Evolutionary conservation across 2,888 invertebrate genomes (phyloP), one percentile per base, ranked within the genome.

Genomic region (Synergus laeviventris): DNA sequence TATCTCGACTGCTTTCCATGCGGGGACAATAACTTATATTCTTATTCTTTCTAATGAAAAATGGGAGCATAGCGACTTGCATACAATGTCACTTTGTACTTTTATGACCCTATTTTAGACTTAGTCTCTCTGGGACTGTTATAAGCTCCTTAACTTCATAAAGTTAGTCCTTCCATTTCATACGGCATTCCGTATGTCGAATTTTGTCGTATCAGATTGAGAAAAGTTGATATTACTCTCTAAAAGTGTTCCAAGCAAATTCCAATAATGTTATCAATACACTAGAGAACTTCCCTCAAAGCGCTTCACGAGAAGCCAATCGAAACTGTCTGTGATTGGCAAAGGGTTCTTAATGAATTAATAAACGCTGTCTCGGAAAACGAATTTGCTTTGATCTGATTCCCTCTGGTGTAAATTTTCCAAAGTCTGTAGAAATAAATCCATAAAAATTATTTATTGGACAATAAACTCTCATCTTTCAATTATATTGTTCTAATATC

Each of bases 81-180:
- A 70, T 49, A 49, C 45, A n/a, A 49, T 36, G 49, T 31, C 31
- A 70, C 70, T 70, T 70, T 70, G 45, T 70, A 49, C 31, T 70
- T 70, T 70, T 36, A 70, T 36, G 31, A n/a, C 45, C 12, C 16
- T 49, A 49, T 70, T 70, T 24, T 31, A 70, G 70, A 70, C 49
- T 49, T 7, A 70, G 70, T 49, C 31, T 49, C 11, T 70, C 49
- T 36, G 70, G 31, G 16, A 49, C 70, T 70, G 49, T 31, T 70
- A 49, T n/a, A 49, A 70, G 70, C 70, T 36, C 70, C 31, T 31
- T n/a, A 45, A 70, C 31, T 70, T 70, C 36, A 70, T 70, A 70
- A 70, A 70, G 24, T 70, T 70, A 49, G 49, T 70, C 49, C 49
- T n/a, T 70, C 24, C 38, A 18, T 54, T 70, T 54, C 36, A 70